Conservation (phyloP, 53 echinoderm and acorn worm genomes). For the Holothuria leucospilota region DNA sequence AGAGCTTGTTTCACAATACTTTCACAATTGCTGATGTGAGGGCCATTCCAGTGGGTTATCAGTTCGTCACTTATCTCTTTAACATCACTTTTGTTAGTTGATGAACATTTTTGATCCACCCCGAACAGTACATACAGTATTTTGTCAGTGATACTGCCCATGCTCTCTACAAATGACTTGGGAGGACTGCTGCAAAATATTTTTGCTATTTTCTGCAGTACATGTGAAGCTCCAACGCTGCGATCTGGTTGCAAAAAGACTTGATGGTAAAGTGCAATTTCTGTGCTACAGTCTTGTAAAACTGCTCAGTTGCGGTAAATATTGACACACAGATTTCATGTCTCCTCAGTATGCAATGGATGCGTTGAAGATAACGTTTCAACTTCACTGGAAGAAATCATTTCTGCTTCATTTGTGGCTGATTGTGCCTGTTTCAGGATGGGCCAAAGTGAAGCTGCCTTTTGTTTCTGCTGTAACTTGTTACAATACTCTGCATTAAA, state of each 20-base stretch:
- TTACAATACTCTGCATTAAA: not conserved
- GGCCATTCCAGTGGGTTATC: constrained; percentile 46
- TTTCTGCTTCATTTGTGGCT: too few relatives aligned
- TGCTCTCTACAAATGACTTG: constrained; percentile 31
- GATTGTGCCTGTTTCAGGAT: too few relatives aligned
- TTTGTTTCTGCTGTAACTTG: not conserved
- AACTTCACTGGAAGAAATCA: too few relatives aligned
- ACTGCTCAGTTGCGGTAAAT: not conserved
- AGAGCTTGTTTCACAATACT: constrained; percentile 8
- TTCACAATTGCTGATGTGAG: constrained; percentile 2
- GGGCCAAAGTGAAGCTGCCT: not conserved
- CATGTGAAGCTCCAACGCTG: not conserved
- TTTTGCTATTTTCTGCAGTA: not conserved
- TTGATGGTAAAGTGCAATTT: constrained; percentile 1
- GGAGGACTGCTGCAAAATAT: constrained; percentile 27
- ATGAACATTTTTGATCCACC: constrained; percentile 7
- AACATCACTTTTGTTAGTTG: constrained; percentile 21
- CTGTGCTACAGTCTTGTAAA: not conserved
- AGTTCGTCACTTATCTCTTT: constrained; percentile 34
- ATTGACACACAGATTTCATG: constrained; percentile 32
- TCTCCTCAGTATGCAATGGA: constrained; percentile 43
- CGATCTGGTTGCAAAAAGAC: not conserved
- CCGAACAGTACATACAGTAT: not conserved
- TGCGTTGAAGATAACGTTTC: not conserved
- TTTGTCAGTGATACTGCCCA: constrained; percentile 25